Conservation (phyloP, 2,797 vertebrate species). For the Pangasius macronema region DNA sequence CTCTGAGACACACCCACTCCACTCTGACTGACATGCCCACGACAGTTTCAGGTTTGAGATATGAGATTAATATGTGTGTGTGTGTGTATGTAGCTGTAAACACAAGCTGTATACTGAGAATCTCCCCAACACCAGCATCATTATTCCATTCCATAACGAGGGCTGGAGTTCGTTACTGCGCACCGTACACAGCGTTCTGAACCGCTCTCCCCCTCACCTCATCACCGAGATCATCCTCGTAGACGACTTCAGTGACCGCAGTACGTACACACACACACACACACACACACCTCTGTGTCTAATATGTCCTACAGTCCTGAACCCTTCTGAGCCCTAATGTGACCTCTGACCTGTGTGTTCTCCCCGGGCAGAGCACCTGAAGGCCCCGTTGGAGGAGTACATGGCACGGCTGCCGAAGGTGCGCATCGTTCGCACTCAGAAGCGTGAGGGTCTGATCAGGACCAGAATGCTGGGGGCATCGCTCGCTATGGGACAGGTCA, state of each 20-base stretch:
- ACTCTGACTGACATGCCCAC: not conserved
- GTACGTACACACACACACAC: constrained; percentile 62
- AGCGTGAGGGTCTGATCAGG: constrained; percentile 92
- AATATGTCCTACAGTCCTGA: not conserved
- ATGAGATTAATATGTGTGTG: not conserved
- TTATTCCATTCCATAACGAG: constrained; percentile 98
- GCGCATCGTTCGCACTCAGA: constrained; percentile 89
- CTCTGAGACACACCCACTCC: not conserved
- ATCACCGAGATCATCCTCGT: constrained; percentile 92
- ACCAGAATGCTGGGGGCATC: constrained; percentile 91
- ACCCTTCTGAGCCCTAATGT: not conserved
- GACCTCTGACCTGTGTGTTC: not conserved
- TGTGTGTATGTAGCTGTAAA: constrained; percentile 79
- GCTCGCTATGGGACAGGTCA: constrained; percentile 85
- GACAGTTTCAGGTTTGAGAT: not conserved
- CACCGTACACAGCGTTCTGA: constrained; percentile 92
- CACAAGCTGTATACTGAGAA: constrained; percentile 84
- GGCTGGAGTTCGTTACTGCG: constrained; percentile 96
- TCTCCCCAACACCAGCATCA: constrained; percentile 93
- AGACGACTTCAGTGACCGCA: constrained; percentile 97
- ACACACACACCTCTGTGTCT: not conserved
- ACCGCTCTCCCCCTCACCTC: constrained; percentile 89
- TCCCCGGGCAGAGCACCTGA: constrained; percentile 83
- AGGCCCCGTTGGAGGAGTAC: constrained; percentile 88
- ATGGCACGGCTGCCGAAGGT: constrained; percentile 88